These are phyloP conservation scores for Porites australiensis DNA, from an alignment of 64 coral and sea anemone species.

Conservation along the genomic window DNA sequence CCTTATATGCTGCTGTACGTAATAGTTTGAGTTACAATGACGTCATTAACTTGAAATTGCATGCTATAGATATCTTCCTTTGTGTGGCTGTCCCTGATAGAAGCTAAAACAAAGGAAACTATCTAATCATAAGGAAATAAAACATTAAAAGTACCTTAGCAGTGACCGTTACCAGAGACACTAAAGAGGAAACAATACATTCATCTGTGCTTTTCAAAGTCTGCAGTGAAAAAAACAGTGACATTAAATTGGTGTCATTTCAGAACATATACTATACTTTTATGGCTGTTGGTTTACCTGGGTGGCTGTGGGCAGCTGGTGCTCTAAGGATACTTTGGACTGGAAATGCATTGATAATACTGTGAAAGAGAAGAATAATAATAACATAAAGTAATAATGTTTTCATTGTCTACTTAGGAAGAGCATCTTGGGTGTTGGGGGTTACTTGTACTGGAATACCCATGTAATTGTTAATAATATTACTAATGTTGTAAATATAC, in stretches of 20 bases:
- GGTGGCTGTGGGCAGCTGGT: slow-evolving; percentile 89
- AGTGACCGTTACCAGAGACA: slow-evolving; percentile 78
- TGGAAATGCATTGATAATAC: slow-evolving; percentile 88
- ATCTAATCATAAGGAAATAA: no score
- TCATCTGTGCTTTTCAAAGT: slow-evolving; percentile 97
- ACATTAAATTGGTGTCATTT: not conserved
- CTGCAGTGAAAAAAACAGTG: slow-evolving; percentile 56
- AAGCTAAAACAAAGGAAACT: no score
- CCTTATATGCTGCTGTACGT: no score
- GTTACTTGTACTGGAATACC: no score
- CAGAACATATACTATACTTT: not conserved
- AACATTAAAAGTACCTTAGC: slow-evolving; percentile 68
- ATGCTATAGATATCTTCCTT: no score
- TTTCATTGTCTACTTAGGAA: no score
- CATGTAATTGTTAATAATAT: not conserved
- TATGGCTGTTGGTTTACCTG: slow-evolving; percentile 61
- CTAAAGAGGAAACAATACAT: slow-evolving; percentile 89
- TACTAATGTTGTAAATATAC: not conserved
- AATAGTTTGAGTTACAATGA: no score
- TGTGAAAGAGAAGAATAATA: slow-evolving; percentile 20
- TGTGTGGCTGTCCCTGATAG: no score
- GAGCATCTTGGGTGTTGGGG: no score
- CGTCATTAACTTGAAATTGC: no score
- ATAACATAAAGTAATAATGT: no score
- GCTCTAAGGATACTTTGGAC: slow-evolving; percentile 89